Percentiles rank a stretch among this genome's conserved stretches.
phyloP scores from a whole-genome alignment of 1,140 invertebrate species.

The Heliconius eleuchia region DNA sequence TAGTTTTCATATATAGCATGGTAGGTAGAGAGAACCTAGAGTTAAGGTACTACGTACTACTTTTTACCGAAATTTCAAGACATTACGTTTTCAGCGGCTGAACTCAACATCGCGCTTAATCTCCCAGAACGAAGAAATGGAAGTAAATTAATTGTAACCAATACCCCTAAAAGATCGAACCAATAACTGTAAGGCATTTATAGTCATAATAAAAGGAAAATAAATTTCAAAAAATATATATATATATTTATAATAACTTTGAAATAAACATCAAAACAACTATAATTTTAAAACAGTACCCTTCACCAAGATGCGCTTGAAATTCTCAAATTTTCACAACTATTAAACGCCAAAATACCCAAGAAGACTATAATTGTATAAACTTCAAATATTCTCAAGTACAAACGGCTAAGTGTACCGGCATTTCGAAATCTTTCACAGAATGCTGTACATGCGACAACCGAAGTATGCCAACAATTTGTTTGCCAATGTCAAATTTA shows the following conservation, averaged over 20 bases:
- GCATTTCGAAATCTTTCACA: constrained; percentile 24
- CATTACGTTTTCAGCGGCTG: too few relatives aligned
- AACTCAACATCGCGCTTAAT: too few relatives aligned
- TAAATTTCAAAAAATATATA: too few relatives aligned
- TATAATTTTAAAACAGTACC: background rate
- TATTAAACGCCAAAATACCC: constrained; percentile 7
- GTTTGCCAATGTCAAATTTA: constrained; percentile 29
- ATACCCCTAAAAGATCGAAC: too few relatives aligned
- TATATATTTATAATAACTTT: background rate
- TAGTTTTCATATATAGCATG: too few relatives aligned
- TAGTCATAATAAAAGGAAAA: too few relatives aligned
- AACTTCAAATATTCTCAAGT: constrained; percentile 20
- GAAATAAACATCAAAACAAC: background rate
- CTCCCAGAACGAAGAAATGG: too few relatives aligned
- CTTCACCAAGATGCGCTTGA: background rate
- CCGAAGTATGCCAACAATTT: constrained; percentile 27
- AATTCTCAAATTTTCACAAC: background rate
- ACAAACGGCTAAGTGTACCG: constrained; percentile 19
- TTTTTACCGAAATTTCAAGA: too few relatives aligned
- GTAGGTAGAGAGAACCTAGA: too few relatives aligned
- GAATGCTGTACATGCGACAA: constrained; percentile 21
- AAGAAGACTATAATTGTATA: constrained; percentile 17
- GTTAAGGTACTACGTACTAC: too few relatives aligned
- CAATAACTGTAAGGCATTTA: too few relatives aligned
- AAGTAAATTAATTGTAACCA: too few relatives aligned